Conservation (phyloP, 2,888 invertebrate genomes). For the Apotomis capreana region DNA sequence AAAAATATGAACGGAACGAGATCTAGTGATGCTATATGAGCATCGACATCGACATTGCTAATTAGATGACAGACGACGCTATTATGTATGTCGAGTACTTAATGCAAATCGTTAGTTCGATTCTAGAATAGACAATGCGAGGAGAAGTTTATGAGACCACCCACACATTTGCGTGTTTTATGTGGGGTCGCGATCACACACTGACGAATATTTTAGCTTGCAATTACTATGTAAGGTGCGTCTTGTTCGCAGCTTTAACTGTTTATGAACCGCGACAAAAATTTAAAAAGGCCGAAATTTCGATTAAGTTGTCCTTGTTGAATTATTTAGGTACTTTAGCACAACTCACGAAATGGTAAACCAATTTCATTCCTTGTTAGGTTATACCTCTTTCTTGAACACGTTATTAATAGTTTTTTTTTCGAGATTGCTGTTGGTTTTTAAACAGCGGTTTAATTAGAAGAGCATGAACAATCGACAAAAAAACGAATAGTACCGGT, state of each 20-base stretch:
- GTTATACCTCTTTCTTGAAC: too few relatives aligned
- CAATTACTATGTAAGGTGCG: constrained; percentile 33
- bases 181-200: constrained; percentile 39
- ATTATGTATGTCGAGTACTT: constrained; percentile 79
- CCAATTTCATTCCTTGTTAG: too few relatives aligned
- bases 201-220: constrained; percentile 22
- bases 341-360: too few relatives aligned
- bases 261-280: neutral
- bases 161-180: constrained; percentile 66
- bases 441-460: too few relatives aligned
- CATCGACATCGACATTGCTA: constrained; percentile 77
- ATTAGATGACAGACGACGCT: constrained; percentile 73
- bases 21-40: constrained; percentile 69
- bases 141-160: constrained; percentile 78
- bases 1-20: constrained; percentile 49
- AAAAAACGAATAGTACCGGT: neutral
- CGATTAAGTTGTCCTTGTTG: neutral
- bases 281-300: constrained; percentile 2
- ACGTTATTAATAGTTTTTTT: too few relatives aligned
- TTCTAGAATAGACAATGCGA: constrained; percentile 81
- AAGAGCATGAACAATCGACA: too few relatives aligned
- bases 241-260: constrained; percentile 16
- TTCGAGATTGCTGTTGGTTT: too few relatives aligned
- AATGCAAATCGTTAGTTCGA: constrained; percentile 82
- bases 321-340: neutral